phyloP scores from a whole-genome alignment of 64 coral and sea anemone species.

The Actinia tenebrosa region DNA sequence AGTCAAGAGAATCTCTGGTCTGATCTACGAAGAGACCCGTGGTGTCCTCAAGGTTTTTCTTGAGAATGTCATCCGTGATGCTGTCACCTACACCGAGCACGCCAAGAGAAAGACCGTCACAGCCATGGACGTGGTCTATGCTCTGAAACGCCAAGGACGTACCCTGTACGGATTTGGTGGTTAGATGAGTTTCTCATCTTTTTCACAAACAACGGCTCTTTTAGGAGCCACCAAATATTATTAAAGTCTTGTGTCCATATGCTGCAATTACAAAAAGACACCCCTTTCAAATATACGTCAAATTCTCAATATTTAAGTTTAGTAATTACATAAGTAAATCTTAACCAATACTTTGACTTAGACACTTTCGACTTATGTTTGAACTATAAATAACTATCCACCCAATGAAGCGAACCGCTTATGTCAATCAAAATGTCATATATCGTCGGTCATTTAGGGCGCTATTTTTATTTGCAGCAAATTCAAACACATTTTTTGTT shows the following conservation, averaged over 20 bases:
- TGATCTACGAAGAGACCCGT: constrained; percentile 62
- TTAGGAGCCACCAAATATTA: constrained; percentile 1
- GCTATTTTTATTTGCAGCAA: no score
- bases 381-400: no score
- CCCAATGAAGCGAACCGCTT: no score
- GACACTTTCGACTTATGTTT: no score
- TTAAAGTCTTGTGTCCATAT: neutral
- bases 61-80: constrained; percentile 59
- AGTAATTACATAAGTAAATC: no score
- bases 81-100: constrained; percentile 65
- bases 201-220: neutral
- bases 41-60: constrained; percentile 57
- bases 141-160: constrained; percentile 65
- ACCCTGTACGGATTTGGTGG: constrained; percentile 60
- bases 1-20: constrained; percentile 57
- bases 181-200: neutral
- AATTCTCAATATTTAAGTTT: no score
- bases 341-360: no score
- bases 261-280: neutral
- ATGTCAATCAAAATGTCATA: no score
- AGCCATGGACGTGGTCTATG: constrained; percentile 68
- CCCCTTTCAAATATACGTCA: no score
- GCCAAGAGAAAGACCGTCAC: constrained; percentile 66
- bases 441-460: no score
- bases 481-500: no score